These are phyloP conservation scores for Osmoderma eremita DNA, from an alignment of 2,888 invertebrate genomes.

Conservation along the genomic window DNA sequence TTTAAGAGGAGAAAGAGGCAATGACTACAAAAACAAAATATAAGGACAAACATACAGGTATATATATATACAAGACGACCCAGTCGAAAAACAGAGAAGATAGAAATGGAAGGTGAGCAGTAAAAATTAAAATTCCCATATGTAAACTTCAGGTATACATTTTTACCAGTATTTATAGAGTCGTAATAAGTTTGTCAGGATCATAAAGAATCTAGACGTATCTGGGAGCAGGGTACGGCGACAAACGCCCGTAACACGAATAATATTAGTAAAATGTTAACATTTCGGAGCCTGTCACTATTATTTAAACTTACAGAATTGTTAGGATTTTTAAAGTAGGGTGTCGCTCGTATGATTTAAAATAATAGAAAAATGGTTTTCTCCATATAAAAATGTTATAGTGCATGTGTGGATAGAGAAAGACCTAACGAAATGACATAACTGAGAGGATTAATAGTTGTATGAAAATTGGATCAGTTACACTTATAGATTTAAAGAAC, in stretches of 20 bases:
- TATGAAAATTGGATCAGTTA: no score
- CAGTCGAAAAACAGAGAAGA: constrained; percentile 13
- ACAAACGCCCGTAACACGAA: constrained; percentile 29
- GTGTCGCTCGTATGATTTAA: neutral
- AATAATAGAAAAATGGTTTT: neutral
- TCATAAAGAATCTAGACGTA: constrained; percentile 61
- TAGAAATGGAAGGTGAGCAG: constrained; percentile 45
- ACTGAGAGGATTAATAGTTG: no score
- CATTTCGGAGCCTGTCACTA: constrained; percentile 36
- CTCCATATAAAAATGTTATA: neutral
- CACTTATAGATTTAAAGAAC: no score
- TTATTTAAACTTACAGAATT: constrained; percentile 37
- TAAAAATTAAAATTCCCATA: constrained; percentile 60
- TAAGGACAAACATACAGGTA: constrained; percentile 1
- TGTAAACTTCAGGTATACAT: constrained; percentile 55
- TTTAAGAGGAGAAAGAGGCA: constrained; percentile 42
- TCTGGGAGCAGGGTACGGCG: constrained; percentile 56
- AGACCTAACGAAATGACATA: no score
- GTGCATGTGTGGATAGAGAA: neutral
- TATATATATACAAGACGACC: constrained; percentile 9
- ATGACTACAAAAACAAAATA: constrained; percentile 36
- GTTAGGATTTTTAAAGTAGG: constrained; percentile 22
- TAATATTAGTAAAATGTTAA: constrained; percentile 34
- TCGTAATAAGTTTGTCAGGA: constrained; percentile 63
- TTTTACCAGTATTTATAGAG: constrained; percentile 61